Conservation (phyloP, 2,888 invertebrate genomes). For the Calameuta filiformis region DNA sequence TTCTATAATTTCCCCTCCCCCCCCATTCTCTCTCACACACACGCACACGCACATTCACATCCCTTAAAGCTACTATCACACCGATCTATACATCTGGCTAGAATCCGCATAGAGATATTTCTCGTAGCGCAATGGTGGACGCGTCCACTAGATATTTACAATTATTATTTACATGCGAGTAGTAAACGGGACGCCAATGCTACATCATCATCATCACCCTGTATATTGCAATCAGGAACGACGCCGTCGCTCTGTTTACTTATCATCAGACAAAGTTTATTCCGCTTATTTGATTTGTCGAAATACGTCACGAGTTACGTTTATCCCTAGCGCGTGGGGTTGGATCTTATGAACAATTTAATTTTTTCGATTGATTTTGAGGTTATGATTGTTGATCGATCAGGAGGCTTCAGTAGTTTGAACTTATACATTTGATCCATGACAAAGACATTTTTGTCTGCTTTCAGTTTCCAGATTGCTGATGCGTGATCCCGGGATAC, state of each 20-base stretch:
- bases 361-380: background rate
- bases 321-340: background rate
- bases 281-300: background rate
- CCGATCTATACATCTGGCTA: constrained; percentile 63
- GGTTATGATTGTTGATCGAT: background rate
- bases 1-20: constrained; percentile 7
- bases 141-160: constrained; percentile 16
- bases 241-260: background rate
- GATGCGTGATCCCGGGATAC: background rate
- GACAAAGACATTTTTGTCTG: background rate
- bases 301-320: background rate
- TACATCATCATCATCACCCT: background rate
- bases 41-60: constrained; percentile 12
- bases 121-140: background rate
- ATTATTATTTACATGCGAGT: constrained; percentile 17
- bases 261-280: background rate
- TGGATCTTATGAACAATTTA: background rate
- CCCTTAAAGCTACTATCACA: constrained; percentile 65
- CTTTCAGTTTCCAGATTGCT: background rate
- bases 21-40: constrained; percentile 14
- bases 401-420: background rate
- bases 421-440: background rate
- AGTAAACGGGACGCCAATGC: background rate
- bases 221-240: background rate
- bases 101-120: constrained; percentile 43